phyloP scores from a whole-genome alignment of 2,113 vertebrate species.

The Perca schrenkii region DNA sequence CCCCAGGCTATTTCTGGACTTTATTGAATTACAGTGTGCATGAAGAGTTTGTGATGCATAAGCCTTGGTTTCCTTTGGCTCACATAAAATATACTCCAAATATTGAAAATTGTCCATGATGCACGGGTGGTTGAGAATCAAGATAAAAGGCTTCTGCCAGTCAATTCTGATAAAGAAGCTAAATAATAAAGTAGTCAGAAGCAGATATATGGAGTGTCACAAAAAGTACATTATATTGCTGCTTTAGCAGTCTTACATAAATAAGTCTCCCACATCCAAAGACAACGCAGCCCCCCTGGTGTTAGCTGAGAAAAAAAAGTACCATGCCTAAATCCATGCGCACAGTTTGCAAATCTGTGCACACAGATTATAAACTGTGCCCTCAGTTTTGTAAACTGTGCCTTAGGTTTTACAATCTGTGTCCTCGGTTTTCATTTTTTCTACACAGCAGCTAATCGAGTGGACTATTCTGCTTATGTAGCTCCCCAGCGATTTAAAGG shows the following conservation, averaged over 20 bases:
- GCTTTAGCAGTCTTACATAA: constrained; percentile 9
- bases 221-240: neutral
- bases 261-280: neutral
- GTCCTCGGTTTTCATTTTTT: too few relatives aligned
- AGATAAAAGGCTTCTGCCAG: constrained; percentile 20
- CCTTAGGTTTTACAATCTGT: too few relatives aligned
- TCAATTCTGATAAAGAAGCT: constrained; percentile 14
- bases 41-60: constrained; percentile 43
- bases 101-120: constrained; percentile 15
- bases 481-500: too few relatives aligned
- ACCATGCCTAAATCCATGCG: too few relatives aligned
- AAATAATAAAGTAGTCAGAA: constrained; percentile 26
- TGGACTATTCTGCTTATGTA: too few relatives aligned
- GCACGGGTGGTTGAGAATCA: constrained; percentile 10
- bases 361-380: too few relatives aligned
- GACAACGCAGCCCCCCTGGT: too few relatives aligned
- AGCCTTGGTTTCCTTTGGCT: constrained; percentile 15
- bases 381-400: too few relatives aligned
- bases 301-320: too few relatives aligned
- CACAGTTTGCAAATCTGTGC: too few relatives aligned
- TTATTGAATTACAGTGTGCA: constrained; percentile 52
- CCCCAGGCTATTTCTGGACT: constrained; percentile 49
- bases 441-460: too few relatives aligned
- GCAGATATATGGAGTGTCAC: neutral
- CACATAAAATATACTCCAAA: constrained; percentile 34